Evolutionary conservation across 2,797 vertebrate genomes (phyloP).

Genomic region (Sphenopsis melanotis): DNA sequence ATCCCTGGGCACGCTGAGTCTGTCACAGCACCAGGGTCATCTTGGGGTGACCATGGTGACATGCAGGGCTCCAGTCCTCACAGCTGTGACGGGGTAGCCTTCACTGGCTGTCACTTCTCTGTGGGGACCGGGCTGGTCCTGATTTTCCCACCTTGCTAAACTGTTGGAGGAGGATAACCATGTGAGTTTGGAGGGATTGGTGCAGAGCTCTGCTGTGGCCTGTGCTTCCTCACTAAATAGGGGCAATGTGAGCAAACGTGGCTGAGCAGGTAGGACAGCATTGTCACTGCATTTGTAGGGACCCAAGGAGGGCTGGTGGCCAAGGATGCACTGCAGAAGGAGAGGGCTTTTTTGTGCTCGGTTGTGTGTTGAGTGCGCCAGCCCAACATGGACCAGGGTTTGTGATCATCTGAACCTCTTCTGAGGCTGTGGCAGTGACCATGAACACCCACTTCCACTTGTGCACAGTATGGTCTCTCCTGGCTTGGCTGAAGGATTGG

Average conservation of each 20-base stretch:
- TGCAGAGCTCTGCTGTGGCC: background rate
- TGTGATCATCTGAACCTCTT: background rate
- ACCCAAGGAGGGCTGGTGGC: background rate
- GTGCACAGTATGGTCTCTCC: background rate
- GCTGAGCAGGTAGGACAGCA: background rate
- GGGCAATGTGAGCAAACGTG: fast-evolving
- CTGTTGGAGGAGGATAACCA: fast-evolving
- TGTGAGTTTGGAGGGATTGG: fast-evolving
- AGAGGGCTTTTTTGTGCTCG: background rate
- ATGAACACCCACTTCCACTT: fast-evolving
- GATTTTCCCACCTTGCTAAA: fast-evolving
- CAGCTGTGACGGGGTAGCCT: background rate
- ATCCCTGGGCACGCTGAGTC: fast-evolving
- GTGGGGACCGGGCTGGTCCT: background rate
- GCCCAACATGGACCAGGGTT: fast-evolving
- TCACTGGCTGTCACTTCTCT: fast-evolving
- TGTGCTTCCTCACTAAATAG: fast-evolving
- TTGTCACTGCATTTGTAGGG: fast-evolving
- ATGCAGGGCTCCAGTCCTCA: background rate
- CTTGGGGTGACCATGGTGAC: background rate
- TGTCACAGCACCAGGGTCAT: background rate
- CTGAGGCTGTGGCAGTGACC: background rate
- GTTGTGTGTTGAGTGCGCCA: background rate
- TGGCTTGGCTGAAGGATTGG: background rate
- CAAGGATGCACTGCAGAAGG: fast-evolving